A percentile compares a stretch with the other conserved stretches of the same genome.
phyloP scores from a whole-genome alignment of 2,888 invertebrate species.

The Acleris laterana region DNA sequence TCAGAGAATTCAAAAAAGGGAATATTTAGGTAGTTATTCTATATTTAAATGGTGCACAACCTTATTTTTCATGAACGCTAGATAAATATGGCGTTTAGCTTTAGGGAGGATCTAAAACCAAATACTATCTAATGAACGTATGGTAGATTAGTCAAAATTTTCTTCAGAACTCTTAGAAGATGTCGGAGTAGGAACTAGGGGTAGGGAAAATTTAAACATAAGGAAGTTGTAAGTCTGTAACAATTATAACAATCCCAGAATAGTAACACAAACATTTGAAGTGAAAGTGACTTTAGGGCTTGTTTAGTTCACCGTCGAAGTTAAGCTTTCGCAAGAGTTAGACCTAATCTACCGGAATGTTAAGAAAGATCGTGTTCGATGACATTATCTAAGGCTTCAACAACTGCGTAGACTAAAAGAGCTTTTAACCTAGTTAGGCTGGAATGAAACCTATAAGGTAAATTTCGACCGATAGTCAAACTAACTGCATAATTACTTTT shows the following conservation, averaged over 20 bases:
- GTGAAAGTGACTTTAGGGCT: slow-evolving; percentile 37
- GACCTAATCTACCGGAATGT: slow-evolving; percentile 57
- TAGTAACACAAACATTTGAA: slow-evolving; percentile 8
- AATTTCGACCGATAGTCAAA: slow-evolving; percentile 69
- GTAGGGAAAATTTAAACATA: slow-evolving; percentile 52
- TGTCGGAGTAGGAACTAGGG: slow-evolving; percentile 75
- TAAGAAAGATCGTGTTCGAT: slow-evolving; percentile 58
- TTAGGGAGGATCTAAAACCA: slow-evolving; percentile 69
- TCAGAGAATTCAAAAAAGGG: slow-evolving; percentile 84
- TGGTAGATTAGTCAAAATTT: slow-evolving; percentile 60
- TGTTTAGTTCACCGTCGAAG: slow-evolving; percentile 43
- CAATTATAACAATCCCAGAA: slow-evolving; percentile 42
- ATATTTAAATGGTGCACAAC: slow-evolving; percentile 84
- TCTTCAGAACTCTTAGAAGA: slow-evolving; percentile 56
- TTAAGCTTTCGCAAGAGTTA: slow-evolving; percentile 54
- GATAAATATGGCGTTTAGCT: slow-evolving; percentile 78
- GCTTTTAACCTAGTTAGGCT: slow-evolving; percentile 77
- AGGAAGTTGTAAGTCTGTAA: slow-evolving; percentile 23
- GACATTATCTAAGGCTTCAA: slow-evolving; percentile 61
- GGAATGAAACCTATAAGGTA: slow-evolving; percentile 71
- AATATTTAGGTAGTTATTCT: slow-evolving; percentile 78
- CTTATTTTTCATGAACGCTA: slow-evolving; percentile 84
- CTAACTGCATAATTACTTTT: slow-evolving; percentile 64
- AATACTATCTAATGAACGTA: slow-evolving; percentile 70
- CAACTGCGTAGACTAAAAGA: slow-evolving; percentile 66